Conservation (phyloP, 2,113 vertebrate species). For the Leptocoma aspasia region DNA sequence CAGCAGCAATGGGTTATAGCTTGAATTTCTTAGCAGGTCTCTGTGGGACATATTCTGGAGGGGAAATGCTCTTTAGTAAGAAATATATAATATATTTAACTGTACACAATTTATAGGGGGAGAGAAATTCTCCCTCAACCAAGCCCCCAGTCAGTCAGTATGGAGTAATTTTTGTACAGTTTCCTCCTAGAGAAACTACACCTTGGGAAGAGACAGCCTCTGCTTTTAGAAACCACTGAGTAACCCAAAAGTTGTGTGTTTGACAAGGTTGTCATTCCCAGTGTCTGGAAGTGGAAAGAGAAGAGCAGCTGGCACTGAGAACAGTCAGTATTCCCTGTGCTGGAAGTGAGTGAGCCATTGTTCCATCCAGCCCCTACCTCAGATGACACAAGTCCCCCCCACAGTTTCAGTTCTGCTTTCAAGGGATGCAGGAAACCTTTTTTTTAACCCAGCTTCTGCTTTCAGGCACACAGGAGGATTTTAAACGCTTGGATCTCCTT, state of each 20-base stretch:
- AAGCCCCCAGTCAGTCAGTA: constrained; percentile 1
- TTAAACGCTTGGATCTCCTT: neutral
- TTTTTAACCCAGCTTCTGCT: constrained; percentile 29
- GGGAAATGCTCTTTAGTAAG: constrained; percentile 67
- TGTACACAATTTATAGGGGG: constrained; percentile 72
- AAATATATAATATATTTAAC: constrained; percentile 73
- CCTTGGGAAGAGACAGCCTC: constrained; percentile 35
- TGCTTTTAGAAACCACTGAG: constrained; percentile 9
- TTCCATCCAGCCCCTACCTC: neutral
- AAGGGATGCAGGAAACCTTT: neutral
- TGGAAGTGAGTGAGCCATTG: neutral
- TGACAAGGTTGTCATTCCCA: neutral
- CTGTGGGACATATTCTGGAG: constrained; percentile 23
- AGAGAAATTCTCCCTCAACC: constrained; percentile 47
- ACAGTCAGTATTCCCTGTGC: neutral
- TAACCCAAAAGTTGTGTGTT: neutral
- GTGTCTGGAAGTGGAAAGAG: neutral
- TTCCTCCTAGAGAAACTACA: constrained; percentile 52
- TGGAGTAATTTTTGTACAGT: constrained; percentile 39
- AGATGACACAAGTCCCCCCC: neutral
- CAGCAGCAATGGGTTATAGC: constrained; percentile 63
- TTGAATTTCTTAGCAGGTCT: constrained; percentile 46
- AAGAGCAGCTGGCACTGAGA: neutral
- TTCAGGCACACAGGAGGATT: neutral
- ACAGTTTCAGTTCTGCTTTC: constrained; percentile 26